Evolutionary conservation across 2,888 invertebrate species (phyloP).

Genomic region (Parnassius apollo): DNA sequence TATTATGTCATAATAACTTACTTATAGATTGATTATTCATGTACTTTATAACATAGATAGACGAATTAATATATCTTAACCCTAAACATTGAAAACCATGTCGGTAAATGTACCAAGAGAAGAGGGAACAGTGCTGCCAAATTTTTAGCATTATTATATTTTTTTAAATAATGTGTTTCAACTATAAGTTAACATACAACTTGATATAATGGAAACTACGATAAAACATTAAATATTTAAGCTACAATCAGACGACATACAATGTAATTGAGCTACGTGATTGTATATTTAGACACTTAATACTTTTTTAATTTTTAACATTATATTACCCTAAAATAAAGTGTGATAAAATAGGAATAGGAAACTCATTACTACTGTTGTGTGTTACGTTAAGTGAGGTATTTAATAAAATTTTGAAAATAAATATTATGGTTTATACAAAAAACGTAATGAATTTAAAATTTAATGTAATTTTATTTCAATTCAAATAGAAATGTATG

Average conservation of each 20-base stretch:
- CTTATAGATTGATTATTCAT: background rate
- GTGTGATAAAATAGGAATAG: too few species aligned
- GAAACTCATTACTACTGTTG: too few species aligned
- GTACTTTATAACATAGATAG: background rate
- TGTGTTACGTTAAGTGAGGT: too few species aligned
- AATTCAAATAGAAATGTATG: background rate
- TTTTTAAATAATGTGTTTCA: background rate
- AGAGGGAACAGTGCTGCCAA: background rate
- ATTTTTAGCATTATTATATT: background rate
- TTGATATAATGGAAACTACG: background rate
- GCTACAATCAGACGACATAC: background rate
- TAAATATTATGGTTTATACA: background rate
- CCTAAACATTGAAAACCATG: background rate
- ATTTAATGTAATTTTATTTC: too few species aligned
- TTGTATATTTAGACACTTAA: background rate
- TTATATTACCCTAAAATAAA: background rate
- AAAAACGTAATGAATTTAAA: background rate
- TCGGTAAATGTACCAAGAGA: background rate
- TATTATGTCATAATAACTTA: background rate
- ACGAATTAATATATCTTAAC: background rate
- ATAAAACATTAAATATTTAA: background rate
- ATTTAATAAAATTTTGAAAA: too few species aligned
- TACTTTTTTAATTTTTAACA: background rate
- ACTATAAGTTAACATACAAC: background rate
- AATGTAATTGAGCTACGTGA: background rate